A percentile compares a stretch with the other conserved stretches of the same genome.
These are phyloP conservation scores for Morone chrysops DNA, from an alignment of 2,113 vertebrate species.

Conservation along the genomic window DNA sequence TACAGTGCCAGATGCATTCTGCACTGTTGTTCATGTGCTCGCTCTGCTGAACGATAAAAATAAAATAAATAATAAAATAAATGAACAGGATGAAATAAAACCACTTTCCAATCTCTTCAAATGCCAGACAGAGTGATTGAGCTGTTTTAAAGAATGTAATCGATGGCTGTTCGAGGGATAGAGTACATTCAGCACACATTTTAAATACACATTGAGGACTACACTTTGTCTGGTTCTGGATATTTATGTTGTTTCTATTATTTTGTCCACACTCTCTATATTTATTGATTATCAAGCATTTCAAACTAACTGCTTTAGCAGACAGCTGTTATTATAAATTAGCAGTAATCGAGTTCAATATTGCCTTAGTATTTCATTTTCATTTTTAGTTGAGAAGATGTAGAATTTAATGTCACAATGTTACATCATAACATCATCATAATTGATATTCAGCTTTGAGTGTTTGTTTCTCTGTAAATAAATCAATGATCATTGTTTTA, in stretches of 20 bases:
- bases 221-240: not conserved
- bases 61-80: no score
- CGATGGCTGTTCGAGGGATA: not conserved
- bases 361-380: not conserved
- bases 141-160: not conserved
- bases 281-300: not conserved
- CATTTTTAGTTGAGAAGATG: not conserved
- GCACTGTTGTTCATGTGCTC: not conserved
- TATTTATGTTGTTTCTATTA: not conserved
- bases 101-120: not conserved
- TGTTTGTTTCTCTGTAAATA: conserved; percentile 21
- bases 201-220: not conserved
- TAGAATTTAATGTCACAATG: not conserved
- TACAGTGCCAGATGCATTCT: not conserved
- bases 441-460: not conserved
- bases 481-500: not conserved
- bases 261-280: not conserved
- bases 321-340: not conserved
- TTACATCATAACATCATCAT: not conserved
- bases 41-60: not conserved
- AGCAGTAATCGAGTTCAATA: not conserved
- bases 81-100: not conserved
- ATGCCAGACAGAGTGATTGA: not conserved
- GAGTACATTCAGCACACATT: not conserved
- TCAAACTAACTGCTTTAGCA: not conserved